Conservation (phyloP, 2,113 vertebrate genomes). For the Zosterops hypoxanthus region DNA sequence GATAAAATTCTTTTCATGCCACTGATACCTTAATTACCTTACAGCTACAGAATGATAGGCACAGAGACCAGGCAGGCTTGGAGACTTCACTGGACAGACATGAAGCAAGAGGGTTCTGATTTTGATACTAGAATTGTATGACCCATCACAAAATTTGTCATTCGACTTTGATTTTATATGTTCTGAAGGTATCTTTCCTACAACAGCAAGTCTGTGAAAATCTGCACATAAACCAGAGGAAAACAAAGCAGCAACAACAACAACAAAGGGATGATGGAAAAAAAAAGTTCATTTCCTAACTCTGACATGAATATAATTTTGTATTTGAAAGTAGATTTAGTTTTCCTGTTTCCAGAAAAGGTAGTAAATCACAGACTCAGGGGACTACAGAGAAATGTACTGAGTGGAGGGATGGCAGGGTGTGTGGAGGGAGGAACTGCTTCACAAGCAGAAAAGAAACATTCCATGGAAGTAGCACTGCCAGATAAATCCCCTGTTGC, state of each 20-base stretch:
- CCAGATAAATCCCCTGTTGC: slow-evolving; percentile 37
- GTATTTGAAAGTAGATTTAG: slow-evolving; percentile 32
- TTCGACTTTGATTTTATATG: neutral
- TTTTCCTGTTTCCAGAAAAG: slow-evolving; percentile 41
- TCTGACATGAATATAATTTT: slow-evolving; percentile 21
- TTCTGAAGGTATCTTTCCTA: neutral
- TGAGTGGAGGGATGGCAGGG: slow-evolving; percentile 15
- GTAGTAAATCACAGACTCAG: slow-evolving; percentile 34
- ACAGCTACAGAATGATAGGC: neutral
- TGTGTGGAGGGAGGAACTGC: neutral
- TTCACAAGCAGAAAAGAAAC: slow-evolving; percentile 18
- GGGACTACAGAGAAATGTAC: slow-evolving; percentile 2
- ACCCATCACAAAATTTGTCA: neutral
- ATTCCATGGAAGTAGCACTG: neutral
- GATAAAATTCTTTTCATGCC: slow-evolving; percentile 68
- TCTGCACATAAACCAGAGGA: neutral
- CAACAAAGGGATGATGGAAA: neutral
- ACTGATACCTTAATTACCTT: neutral
- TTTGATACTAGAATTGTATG: neutral
- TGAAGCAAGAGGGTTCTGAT: neutral
- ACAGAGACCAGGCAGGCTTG: neutral
- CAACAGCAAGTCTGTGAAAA: neutral
- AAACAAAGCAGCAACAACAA: neutral
- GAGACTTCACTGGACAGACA: neutral
- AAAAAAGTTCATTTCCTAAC: neutral